Base-by-base conservation (phyloP, 2,888 invertebrate genomes). In the Chrysomela aeneicollis region DNA sequence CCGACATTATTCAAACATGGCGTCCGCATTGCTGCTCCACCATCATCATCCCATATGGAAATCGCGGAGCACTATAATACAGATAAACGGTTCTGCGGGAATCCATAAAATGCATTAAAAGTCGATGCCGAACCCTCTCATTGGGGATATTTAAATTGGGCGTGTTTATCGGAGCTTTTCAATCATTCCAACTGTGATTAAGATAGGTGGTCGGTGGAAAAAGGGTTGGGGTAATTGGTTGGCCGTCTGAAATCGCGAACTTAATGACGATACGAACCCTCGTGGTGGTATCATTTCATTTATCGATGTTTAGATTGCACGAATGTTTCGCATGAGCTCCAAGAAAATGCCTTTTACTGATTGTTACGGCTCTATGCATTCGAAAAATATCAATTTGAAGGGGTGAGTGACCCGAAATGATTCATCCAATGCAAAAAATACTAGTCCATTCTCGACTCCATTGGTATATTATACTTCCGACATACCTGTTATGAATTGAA, bases 41-140 rank as follows among this genome's bases (percentile, higher is more conserved):
- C 77, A 73, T 78, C 76, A 77, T 79, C 78, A 80, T 76, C 76
- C 71, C 73, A 78, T 82, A 81, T 81, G 82, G 80, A 81, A 81
- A 82, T 82, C 78, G 77, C 74, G 72, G 75, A 78, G 77, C 75
- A 79, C 80, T 80, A 81, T 81, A 80, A 81, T 80, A 77, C 77
- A 77, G 79, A 77, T 80, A 82, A 82, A 81, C 78, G 81, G 74
- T 63, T 77, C 74, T 74, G 78, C 78, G 77, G 79, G 81, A 79
- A 81, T 81, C 78, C 78, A 76, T 79, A 79, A 81, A 81, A 81
- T 75, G 77, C 77, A 78, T 79, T 78, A 79, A 81, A 57, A 80
- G 74, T 67, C 65, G 68, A 72, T 71, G 69, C 73, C 69, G 70
- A 76, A 77, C 76, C 77, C 79, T 76, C 75, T 78, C 78, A 80